Conservation (phyloP, 2,888 invertebrate genomes). For the Lasioglossum lativentre region DNA sequence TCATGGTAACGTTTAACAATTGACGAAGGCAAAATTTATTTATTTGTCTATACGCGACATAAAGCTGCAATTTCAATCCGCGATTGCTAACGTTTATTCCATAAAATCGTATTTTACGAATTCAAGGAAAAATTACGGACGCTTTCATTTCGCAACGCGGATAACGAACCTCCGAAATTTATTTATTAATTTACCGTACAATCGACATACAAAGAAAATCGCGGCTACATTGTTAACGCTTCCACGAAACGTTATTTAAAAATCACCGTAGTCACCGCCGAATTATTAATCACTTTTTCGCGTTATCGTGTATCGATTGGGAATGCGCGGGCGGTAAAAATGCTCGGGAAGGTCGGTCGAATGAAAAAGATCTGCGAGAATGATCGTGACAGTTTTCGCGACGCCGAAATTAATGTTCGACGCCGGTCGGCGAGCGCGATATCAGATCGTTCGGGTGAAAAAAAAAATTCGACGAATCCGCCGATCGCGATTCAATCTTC, state of each 20-base stretch:
- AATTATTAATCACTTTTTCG: conserved; percentile 11
- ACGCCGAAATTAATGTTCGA: conserved; percentile 2
- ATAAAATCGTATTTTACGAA: not conserved
- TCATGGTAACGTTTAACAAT: not conserved
- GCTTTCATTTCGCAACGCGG: not conserved
- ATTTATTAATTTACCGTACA: not conserved
- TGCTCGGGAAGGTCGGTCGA: not conserved
- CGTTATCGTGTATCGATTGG: not conserved
- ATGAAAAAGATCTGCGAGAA: not conserved
- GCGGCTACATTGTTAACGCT: not conserved
- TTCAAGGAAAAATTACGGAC: not conserved
- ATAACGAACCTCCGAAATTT: not conserved
- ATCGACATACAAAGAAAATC: not conserved
- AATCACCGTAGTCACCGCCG: not conserved
- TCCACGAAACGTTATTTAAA: not conserved
- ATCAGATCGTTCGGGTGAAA: not conserved
- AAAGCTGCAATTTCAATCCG: not conserved
- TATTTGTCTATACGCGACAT: not conserved
- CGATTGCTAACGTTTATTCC: not conserved
- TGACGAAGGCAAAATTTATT: not conserved
- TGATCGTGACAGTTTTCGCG: conserved; percentile 10
- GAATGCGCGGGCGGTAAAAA: not conserved
- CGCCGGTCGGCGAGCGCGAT: not conserved
- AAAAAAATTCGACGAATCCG: not conserved
- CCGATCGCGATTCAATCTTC: not conserved